Percentiles rank a stretch among this genome's conserved stretches.
These are phyloP conservation scores for Electrophaes corylata DNA, from an alignment of 2,888 invertebrate genomes.

Conservation along the genomic window DNA sequence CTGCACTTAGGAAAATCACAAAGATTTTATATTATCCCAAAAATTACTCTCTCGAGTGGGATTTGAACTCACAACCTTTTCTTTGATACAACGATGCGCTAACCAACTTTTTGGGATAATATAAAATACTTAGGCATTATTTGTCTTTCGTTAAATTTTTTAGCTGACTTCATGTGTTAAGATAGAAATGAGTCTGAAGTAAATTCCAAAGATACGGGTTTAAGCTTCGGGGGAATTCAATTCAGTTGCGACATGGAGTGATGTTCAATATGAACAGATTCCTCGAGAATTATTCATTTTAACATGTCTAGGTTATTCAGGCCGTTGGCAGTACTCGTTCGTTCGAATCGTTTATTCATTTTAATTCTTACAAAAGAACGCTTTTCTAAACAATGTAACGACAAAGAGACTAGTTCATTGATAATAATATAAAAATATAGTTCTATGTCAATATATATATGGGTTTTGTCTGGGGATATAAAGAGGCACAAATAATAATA, in stretches of 20 bases:
- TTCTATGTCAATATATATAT: no score
- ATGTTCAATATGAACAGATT: constrained; percentile 26
- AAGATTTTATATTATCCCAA: no score
- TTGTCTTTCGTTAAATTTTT: no score
- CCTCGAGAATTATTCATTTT: constrained; percentile 20
- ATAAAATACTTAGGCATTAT: no score
- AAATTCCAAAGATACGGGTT: not conserved
- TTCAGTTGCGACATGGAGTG: constrained; percentile 10
- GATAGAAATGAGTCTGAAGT: not conserved
- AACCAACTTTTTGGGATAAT: no score
- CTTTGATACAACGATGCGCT: no score
- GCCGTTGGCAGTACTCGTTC: not conserved
- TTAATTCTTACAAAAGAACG: not conserved
- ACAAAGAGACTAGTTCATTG: not conserved
- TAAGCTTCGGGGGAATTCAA: constrained; percentile 12
- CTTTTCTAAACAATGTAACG: not conserved
- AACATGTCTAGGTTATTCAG: constrained; percentile 8
- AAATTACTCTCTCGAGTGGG: no score
- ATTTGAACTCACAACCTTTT: no score
- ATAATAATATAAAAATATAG: not conserved
- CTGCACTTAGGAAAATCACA: no score
- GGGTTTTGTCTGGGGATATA: no score
- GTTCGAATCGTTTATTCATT: constrained; percentile 2
- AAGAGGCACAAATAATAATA: no score
- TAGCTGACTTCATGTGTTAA: no score